Evolutionary conservation across 2,888 invertebrate genomes (phyloP).

Genomic region (Amiota communis): DNA sequence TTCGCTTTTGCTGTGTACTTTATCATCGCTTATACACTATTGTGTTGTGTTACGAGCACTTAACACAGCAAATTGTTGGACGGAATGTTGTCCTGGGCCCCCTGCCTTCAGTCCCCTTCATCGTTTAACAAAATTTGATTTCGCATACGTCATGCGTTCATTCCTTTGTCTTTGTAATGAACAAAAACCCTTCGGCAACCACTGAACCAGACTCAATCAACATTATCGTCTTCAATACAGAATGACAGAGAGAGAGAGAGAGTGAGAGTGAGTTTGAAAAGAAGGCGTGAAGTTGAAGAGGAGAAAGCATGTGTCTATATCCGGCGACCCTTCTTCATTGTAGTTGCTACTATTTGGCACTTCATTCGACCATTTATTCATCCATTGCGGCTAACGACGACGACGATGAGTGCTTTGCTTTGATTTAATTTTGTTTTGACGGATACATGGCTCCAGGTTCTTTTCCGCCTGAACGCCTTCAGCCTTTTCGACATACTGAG

Average conservation of each 20-base stretch:
- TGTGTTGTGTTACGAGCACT: constrained; percentile 19
- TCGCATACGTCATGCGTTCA: constrained; percentile 19
- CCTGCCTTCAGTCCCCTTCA: no score
- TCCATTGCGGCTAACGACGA: constrained; percentile 11
- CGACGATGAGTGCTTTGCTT: constrained; percentile 10
- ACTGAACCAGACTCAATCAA: constrained; percentile 6
- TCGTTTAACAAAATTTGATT: not conserved
- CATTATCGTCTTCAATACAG: not conserved
- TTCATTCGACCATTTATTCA: constrained; percentile 2
- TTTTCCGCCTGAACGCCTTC: no score
- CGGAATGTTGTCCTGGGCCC: no score
- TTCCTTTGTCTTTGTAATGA: constrained; percentile 1
- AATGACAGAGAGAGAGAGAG: not conserved
- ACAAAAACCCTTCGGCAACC: no score
- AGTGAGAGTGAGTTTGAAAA: no score
- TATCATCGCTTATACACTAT: not conserved
- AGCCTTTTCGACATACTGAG: no score
- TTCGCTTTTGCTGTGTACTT: not conserved
- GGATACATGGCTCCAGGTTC: not conserved
- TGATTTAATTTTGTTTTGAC: constrained; percentile 22
- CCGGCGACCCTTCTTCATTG: no score
- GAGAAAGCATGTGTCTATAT: no score
- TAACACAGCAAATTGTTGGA: constrained; percentile 13
- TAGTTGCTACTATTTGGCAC: constrained; percentile 1
- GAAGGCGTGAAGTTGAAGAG: no score